Conservation (phyloP, 37 sponge, comb jelly and placozoan species). For the Halichondria panicea region DNA sequence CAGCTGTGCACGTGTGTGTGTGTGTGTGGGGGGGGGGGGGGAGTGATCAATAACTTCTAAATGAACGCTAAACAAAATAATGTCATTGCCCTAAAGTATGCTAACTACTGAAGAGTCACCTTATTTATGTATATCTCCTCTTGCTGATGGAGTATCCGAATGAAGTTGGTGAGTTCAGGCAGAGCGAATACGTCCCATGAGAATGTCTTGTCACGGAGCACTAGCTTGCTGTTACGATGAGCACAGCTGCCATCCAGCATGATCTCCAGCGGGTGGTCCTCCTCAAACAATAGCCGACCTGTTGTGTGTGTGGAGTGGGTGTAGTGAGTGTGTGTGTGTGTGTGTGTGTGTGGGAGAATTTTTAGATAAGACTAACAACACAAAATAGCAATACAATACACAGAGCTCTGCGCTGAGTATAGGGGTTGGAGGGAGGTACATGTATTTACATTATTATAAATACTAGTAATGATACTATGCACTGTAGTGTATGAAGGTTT, state of each 20-base stretch:
- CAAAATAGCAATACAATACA: no score
- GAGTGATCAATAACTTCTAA: no score
- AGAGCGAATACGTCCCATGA: slow-evolving; percentile 71
- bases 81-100: no score
- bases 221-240: slow-evolving; percentile 60
- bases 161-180: slow-evolving; percentile 71
- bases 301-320: no score
- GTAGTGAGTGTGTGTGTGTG: background rate
- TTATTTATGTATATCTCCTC: slow-evolving; percentile 51
- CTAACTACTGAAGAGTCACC: no score
- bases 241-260: slow-evolving; percentile 43
- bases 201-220: slow-evolving; percentile 64
- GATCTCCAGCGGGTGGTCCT: slow-evolving; percentile 64
- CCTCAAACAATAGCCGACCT: slow-evolving; percentile 67
- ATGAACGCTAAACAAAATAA: no score
- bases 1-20: no score
- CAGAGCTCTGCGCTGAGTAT: no score
- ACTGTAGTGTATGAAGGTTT: background rate
- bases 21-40: no score
- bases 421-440: background rate
- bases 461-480: background rate
- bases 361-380: no score
- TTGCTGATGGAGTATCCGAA: slow-evolving; percentile 57
- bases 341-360: no score
- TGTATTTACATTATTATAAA: no score